Evolutionary conservation across 2,797 vertebrate species (phyloP).

Genomic region (Sebastes cheni): DNA sequence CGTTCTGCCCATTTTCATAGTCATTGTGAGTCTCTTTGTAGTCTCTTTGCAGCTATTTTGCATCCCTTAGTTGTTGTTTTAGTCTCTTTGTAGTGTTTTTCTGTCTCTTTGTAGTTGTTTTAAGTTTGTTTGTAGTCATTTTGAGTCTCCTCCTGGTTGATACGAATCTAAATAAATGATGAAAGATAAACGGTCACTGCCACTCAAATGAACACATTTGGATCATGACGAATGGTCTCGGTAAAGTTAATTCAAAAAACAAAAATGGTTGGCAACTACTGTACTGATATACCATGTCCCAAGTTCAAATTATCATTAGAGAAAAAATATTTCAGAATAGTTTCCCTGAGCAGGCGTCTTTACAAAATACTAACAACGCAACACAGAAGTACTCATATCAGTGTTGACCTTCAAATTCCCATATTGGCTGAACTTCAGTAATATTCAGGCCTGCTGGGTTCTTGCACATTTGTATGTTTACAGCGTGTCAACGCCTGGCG

Average conservation of each 20-base stretch:
- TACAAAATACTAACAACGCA: background rate
- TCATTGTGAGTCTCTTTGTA: too few relatives aligned
- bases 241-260: background rate
- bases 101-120: too few relatives aligned
- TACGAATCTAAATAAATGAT: too few relatives aligned
- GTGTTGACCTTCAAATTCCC: background rate
- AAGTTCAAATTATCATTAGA: background rate
- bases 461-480: constrained; percentile 33
- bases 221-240: too few relatives aligned
- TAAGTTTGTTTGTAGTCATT: too few relatives aligned
- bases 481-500: constrained; percentile 27
- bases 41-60: too few relatives aligned
- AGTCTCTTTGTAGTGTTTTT: too few relatives aligned
- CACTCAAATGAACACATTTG: background rate
- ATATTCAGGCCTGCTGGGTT: background rate
- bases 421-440: background rate
- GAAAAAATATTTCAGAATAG: background rate
- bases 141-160: too few relatives aligned
- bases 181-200: background rate
- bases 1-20: too few relatives aligned
- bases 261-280: background rate
- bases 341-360: background rate
- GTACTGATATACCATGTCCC: background rate
- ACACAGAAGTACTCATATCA: constrained; percentile 1
- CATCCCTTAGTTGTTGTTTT: too few relatives aligned